Conservation (phyloP, 2,888 invertebrate genomes). For the Ptychoptera albimana region DNA sequence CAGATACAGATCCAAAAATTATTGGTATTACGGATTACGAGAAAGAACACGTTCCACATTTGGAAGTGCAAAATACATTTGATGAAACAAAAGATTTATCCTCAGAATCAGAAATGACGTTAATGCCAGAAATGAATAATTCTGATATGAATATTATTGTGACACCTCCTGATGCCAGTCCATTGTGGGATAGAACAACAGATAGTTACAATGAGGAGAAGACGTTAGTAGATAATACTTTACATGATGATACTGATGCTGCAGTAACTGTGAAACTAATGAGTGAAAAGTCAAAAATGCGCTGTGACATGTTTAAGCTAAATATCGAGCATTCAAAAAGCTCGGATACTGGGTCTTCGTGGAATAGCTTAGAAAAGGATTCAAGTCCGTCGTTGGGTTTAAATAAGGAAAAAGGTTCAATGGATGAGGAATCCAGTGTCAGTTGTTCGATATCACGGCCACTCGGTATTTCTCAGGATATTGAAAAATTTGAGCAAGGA, state of each 20-base stretch:
- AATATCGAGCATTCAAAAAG: slow-evolving; percentile 62
- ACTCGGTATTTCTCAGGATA: slow-evolving; percentile 60
- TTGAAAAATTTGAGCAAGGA: slow-evolving; percentile 45
- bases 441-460: slow-evolving; percentile 68
- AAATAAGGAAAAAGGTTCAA: slow-evolving; percentile 43
- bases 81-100: slow-evolving; percentile 40
- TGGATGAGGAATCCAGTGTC: slow-evolving; percentile 56
- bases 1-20: slow-evolving; percentile 34
- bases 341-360: slow-evolving; percentile 55
- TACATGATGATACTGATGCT: slow-evolving; percentile 32
- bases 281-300: not conserved
- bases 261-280: slow-evolving; percentile 31
- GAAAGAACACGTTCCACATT: slow-evolving; percentile 6
- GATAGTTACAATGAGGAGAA: slow-evolving; percentile 10
- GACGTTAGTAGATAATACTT: slow-evolving; percentile 23
- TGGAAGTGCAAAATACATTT: slow-evolving; percentile 40
- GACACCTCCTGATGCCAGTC: slow-evolving; percentile 45
- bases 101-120: slow-evolving; percentile 26
- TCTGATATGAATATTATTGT: slow-evolving; percentile 36
- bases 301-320: slow-evolving; percentile 32
- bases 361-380: slow-evolving; percentile 65
- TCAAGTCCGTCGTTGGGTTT: slow-evolving; percentile 37
- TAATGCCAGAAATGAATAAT: slow-evolving; percentile 20
- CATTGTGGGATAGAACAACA: slow-evolving; percentile 33
- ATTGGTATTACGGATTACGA: slow-evolving; percentile 13